Conservation (phyloP, 2,888 invertebrate genomes). For the Drosophila vallismaia region DNA sequence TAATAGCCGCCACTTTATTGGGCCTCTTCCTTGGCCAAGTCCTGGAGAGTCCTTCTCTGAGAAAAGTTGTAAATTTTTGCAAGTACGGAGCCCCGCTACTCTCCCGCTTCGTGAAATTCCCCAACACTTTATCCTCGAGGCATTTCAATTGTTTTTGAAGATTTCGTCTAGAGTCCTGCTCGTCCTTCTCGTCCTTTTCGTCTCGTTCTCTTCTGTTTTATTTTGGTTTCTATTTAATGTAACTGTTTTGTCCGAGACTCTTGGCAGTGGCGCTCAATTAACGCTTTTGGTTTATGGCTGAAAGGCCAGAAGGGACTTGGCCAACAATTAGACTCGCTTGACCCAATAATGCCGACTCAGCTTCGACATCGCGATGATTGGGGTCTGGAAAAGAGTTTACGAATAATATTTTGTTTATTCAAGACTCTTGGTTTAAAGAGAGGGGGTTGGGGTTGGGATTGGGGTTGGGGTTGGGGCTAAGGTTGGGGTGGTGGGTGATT, state of each 20-base stretch:
- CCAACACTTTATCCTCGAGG: slow-evolving; percentile 6
- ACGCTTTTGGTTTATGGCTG: slow-evolving; percentile 71
- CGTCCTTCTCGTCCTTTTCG: background rate
- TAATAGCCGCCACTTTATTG: slow-evolving; percentile 63
- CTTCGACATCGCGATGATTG: slow-evolving; percentile 26
- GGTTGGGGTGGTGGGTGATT: too few relatives aligned
- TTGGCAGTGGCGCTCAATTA: slow-evolving; percentile 63
- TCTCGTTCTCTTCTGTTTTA: too few relatives aligned
- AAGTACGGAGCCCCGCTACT: slow-evolving; percentile 46
- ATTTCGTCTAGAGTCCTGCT: background rate
- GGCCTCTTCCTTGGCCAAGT: slow-evolving; percentile 10
- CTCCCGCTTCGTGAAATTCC: too few relatives aligned
- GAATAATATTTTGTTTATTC: slow-evolving; percentile 2
- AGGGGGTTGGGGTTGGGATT: too few relatives aligned
- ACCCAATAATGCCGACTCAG: slow-evolving; percentile 51
- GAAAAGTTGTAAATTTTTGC: slow-evolving; percentile 69
- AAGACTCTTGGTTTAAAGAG: background rate
- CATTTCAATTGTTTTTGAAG: slow-evolving; percentile 46
- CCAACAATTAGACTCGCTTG: slow-evolving; percentile 58
- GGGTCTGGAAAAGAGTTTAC: background rate
- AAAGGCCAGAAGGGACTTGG: slow-evolving; percentile 15
- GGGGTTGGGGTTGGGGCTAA: too few relatives aligned
- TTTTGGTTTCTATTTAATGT: slow-evolving; percentile 57
- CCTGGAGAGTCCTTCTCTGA: slow-evolving; percentile 1
- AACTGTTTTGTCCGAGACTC: slow-evolving; percentile 46